Base-by-base conservation (phyloP, 2,888 invertebrate species). In the Drosophila sordidula region DNA sequence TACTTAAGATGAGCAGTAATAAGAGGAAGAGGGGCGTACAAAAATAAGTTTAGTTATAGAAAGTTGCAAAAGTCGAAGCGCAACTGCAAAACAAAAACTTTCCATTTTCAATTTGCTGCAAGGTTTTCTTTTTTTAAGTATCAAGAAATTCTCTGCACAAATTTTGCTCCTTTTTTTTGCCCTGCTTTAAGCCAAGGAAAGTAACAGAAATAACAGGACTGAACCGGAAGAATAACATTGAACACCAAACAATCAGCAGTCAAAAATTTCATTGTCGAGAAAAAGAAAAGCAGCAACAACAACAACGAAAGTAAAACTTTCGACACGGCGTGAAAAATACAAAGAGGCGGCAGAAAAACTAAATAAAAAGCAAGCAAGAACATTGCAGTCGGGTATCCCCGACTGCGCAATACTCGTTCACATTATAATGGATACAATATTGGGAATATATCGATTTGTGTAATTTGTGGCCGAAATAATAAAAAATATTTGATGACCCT, bases 161-260 rank as follows among this genome's bases (percentile, higher is more conserved):
- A 11, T 29, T 2, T 2, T 14, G 11, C 6, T 4, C n/a, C 4
- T 46, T 51, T 54, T 18, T 62, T 26, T 52, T 2, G 45, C 9
- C 56, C 64, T 66, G 64, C 80, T 81, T 81, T 62, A 80, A 78
- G 52, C 47, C 54, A 22, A 32, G 25, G 51, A 22, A 18, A 25
- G 9, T 26, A 49, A 49, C 34, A 39, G 39, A n/a, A 58, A 39
- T 16, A 57, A 56, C 51, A 52, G 16, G 58, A 55, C 77, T 80
- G 65, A 68, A 63, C 54, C 71, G 84, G 71, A 89, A 87, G 75
- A 73, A 84, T 87, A 84, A 87, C 87, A 89, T 84, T 80, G 89
- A 84, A 78, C 89, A 69, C 64, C 85, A 79, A 86, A 82, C 82
- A 82, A 82, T 86, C 82, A 85, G 72, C 84, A 87, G 87, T 84